A percentile compares a stretch with the other conserved stretches of the same genome.
phyloP scores from a whole-genome alignment of 2,888 invertebrate species.

The Stenurella melanura region DNA sequence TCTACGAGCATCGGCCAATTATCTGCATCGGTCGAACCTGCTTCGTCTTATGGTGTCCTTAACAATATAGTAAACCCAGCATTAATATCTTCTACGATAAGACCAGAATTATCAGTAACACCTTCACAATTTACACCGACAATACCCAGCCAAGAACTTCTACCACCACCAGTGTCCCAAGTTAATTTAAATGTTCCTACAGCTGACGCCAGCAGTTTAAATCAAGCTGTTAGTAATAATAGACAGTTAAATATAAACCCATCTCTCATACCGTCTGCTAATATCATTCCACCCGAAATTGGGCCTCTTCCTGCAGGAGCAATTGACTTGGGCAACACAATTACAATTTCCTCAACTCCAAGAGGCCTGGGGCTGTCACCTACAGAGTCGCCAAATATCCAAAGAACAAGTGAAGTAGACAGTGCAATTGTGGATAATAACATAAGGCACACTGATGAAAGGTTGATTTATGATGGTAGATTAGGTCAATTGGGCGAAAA shows the following conservation, averaged over 20 bases:
- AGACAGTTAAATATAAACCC: conserved; percentile 33
- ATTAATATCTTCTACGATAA: conserved; percentile 28
- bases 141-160: neutral
- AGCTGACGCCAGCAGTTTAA: neutral
- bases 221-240: neutral
- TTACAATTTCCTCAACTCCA: conserved; percentile 42
- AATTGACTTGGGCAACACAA: conserved; percentile 29
- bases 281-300: conserved; percentile 27
- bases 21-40: conserved; percentile 44
- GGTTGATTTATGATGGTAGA: conserved; percentile 1
- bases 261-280: conserved; percentile 26
- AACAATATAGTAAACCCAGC: neutral
- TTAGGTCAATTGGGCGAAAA: conserved; percentile 37
- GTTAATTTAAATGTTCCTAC: neutral
- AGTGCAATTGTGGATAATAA: conserved; percentile 15
- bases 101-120: conserved; percentile 6
- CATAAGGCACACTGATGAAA: conserved; percentile 7
- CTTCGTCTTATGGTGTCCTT: conserved; percentile 40
- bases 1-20: neutral
- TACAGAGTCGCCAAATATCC: conserved; percentile 43
- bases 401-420: conserved; percentile 43
- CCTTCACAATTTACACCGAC: conserved; percentile 14
- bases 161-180: neutral
- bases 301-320: conserved; percentile 26
- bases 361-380: conserved; percentile 36